Base-by-base conservation (phyloP, 37 sponge, comb jelly and placozoan genomes). In the Spongia lamella region DNA sequence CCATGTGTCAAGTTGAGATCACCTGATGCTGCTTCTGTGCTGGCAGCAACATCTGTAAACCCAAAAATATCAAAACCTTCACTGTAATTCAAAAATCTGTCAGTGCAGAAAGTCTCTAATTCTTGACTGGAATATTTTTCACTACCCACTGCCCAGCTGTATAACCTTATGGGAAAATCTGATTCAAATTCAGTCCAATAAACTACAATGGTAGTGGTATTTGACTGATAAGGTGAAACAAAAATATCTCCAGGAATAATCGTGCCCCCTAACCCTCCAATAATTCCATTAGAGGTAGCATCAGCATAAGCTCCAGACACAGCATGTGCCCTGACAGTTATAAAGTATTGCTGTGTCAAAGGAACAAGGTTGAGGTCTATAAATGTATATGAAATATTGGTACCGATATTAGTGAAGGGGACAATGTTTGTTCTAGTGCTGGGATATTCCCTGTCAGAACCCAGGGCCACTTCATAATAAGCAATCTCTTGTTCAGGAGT, bases 241-340 rank as follows among this genome's bases (percentile, higher is more conserved):
- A 63, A 31, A 1, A 94, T 72, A 0, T 31, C 66, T 25, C 95
- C 89, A 3, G 88, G 82, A 7, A 67, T 19, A 36, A 90, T 71
- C 0, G 29, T 20, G 33, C 54, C 51, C 15, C 53, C 59, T 37
- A 70, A 77, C 17, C 91, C 91, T 4, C 68, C 88, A 5, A 32
- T 29, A 26, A 94, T 72, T 4, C 95, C 95, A 75, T 90, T 86
- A 17, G 91, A 90, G 1, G 91, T 90, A 20, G 79, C 70, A 0
- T 90, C 85, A 35, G 69, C 77, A 22, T 43, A 55, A 7, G 79
- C 82, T 5, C 88, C 88, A 2, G 92, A 87, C 7, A 79, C 83
- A 35, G 87, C 77, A 64, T 73, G 53, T 14, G 86, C 95, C 19
- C 95, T 61, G 19, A 94, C 91, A 34, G 95, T 94, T 49, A 90